These are phyloP conservation scores for Indri indri DNA, from an alignment of 2,113 vertebrate species.

Conservation along the genomic window DNA sequence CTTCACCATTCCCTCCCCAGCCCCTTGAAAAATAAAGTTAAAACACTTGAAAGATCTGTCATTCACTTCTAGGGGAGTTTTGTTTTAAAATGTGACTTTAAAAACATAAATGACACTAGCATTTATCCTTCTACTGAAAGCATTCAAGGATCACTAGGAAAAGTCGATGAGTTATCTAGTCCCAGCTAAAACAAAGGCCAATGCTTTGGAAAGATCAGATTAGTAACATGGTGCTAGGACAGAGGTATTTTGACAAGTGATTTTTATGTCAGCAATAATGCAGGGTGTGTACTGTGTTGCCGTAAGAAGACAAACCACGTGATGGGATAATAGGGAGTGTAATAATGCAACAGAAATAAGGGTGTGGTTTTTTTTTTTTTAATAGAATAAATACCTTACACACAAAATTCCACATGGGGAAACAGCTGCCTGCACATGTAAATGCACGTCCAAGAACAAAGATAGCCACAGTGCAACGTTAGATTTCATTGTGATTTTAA, in stretches of 20 bases:
- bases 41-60: background rate
- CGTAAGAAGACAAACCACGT: constrained; percentile 38
- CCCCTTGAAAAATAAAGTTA: constrained; percentile 13
- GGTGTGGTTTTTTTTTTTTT: constrained; percentile 58
- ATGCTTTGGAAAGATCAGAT: constrained; percentile 31
- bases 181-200: constrained; percentile 32
- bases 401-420: constrained; percentile 51
- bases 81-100: constrained; percentile 51
- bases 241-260: constrained; percentile 61
- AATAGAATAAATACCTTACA: constrained; percentile 63
- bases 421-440: constrained; percentile 51
- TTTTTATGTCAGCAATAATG: constrained; percentile 68
- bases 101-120: background rate
- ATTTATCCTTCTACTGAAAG: background rate
- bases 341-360: constrained; percentile 71
- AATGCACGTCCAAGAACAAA: constrained; percentile 47
- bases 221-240: background rate
- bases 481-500: background rate
- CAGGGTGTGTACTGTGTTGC: constrained; percentile 57
- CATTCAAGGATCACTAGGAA: background rate
- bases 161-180: background rate
- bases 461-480: background rate
- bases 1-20: background rate
- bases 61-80: background rate
- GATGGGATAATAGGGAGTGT: constrained; percentile 48